phyloP scores from a whole-genome alignment of 2,888 invertebrate species.

The Pollenia amentaria region DNA sequence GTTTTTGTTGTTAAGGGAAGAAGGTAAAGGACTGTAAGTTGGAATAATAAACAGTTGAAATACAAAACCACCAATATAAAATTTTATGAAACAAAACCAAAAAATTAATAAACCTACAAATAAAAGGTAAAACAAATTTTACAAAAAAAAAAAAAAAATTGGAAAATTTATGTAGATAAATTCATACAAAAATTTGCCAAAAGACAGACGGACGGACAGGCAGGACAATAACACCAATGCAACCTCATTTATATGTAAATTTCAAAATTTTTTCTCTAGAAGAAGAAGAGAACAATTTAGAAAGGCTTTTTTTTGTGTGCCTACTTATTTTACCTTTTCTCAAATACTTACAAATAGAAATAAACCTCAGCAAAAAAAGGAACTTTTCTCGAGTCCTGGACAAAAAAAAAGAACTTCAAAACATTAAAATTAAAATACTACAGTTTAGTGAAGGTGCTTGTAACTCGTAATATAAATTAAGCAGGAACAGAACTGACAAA shows the following conservation, averaged over 20 bases:
- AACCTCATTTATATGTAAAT: slow-evolving; percentile 73
- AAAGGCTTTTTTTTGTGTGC: slow-evolving; percentile 34
- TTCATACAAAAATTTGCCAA: slow-evolving; percentile 46
- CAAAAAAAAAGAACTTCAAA: slow-evolving; percentile 37
- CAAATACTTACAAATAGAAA: neutral
- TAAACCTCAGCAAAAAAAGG: neutral
- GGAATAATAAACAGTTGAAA: slow-evolving; percentile 39
- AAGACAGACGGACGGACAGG: slow-evolving; percentile 22
- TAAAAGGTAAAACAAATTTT: slow-evolving; percentile 8
- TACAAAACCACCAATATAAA: slow-evolving; percentile 15
- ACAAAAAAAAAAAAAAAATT: neutral
- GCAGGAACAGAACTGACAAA: neutral
- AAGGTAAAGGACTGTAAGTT: neutral
- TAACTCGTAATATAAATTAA: slow-evolving; percentile 30
- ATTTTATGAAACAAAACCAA: slow-evolving; percentile 1
- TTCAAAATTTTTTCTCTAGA: slow-evolving; percentile 23
- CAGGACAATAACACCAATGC: slow-evolving; percentile 4
- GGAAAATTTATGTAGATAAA: slow-evolving; percentile 49
- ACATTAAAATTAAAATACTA: slow-evolving; percentile 75
- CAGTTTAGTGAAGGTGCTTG: slow-evolving; percentile 43
- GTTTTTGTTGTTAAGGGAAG: neutral
- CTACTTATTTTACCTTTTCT: slow-evolving; percentile 25
- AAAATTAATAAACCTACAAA: slow-evolving; percentile 22
- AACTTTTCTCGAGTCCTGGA: neutral
- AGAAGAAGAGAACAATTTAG: slow-evolving; percentile 13